phyloP scores from a whole-genome alignment of 2,797 vertebrate species.

The Callimico goeldii region DNA sequence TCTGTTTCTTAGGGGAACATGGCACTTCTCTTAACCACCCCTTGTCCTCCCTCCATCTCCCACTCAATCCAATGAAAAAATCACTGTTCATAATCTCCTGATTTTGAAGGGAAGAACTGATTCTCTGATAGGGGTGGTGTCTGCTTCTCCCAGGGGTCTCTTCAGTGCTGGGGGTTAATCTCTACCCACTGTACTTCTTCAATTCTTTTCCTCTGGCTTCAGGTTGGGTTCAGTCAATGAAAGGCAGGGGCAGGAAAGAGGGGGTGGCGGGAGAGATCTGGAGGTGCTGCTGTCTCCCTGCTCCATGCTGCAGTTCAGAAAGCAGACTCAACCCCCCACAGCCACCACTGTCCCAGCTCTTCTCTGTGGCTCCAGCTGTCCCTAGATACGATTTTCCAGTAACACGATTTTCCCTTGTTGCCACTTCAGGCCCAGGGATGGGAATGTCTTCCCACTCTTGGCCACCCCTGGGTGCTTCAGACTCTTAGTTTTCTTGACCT shows the following conservation, averaged over 20 bases:
- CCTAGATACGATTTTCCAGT: neutral
- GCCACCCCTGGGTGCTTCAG: neutral
- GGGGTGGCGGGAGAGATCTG: neutral
- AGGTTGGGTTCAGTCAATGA: neutral
- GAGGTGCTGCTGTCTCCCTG: neutral
- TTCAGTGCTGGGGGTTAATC: neutral
- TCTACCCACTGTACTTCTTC: neutral
- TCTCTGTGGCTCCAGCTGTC: neutral
- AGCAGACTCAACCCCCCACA: neutral
- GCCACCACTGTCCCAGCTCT: neutral
- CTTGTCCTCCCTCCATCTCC: neutral
- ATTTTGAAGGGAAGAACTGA: neutral
- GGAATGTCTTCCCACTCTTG: neutral
- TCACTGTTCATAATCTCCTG: neutral
- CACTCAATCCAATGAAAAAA: neutral
- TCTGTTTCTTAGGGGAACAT: neutral
- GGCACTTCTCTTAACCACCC: neutral
- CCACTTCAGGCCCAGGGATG: neutral
- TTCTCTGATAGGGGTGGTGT: neutral
- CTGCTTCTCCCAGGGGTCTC: neutral
- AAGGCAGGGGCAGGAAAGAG: neutral
- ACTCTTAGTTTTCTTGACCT: neutral
- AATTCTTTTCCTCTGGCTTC: neutral
- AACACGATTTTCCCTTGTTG: neutral
- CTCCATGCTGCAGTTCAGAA: neutral